These are phyloP conservation scores for Synanthedon vespiformis DNA, from an alignment of 2,888 invertebrate genomes.

Conservation along the genomic window DNA sequence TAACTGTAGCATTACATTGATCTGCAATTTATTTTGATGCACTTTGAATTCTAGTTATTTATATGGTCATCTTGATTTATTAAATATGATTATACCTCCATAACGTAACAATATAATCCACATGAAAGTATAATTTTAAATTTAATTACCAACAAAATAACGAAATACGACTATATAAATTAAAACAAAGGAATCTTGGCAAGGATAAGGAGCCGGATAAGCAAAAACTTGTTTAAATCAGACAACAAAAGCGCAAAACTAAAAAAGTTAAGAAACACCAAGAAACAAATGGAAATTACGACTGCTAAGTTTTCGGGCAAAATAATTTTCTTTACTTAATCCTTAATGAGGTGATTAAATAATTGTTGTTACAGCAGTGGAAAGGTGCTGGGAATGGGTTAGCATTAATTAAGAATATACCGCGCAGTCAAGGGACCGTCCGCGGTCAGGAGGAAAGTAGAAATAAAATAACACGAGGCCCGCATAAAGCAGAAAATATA, in stretches of 20 bases:
- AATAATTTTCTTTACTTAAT: conserved; percentile 50
- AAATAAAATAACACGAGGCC: conserved; percentile 58
- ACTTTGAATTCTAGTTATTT: too few species aligned
- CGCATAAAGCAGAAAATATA: conserved; percentile 43
- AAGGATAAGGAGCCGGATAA: conserved; percentile 21
- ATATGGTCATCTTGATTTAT: too few species aligned
- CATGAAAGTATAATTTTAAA: too few species aligned
- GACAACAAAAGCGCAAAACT: conserved; percentile 37
- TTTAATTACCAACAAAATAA: too few species aligned
- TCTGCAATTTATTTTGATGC: conserved; percentile 1
- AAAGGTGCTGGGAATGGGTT: conserved; percentile 48
- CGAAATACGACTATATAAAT: too few species aligned
- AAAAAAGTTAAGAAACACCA: conserved; percentile 18
- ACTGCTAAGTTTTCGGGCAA: conserved; percentile 31
- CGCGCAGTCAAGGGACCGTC: conserved; percentile 32
- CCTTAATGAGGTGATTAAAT: conserved; percentile 62
- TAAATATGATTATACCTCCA: too few species aligned
- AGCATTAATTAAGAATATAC: conserved; percentile 54
- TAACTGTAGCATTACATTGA: conserved; percentile 4
- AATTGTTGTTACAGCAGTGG: conserved; percentile 66
- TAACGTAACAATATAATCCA: too few species aligned
- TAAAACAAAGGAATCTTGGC: conserved; percentile 6
- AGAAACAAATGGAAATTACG: conserved; percentile 21
- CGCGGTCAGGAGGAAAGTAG: conserved; percentile 52
- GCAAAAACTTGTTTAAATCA: conserved; percentile 34